phyloP scores from a whole-genome alignment of 2,888 invertebrate genomes.

The Tipula unca region DNA sequence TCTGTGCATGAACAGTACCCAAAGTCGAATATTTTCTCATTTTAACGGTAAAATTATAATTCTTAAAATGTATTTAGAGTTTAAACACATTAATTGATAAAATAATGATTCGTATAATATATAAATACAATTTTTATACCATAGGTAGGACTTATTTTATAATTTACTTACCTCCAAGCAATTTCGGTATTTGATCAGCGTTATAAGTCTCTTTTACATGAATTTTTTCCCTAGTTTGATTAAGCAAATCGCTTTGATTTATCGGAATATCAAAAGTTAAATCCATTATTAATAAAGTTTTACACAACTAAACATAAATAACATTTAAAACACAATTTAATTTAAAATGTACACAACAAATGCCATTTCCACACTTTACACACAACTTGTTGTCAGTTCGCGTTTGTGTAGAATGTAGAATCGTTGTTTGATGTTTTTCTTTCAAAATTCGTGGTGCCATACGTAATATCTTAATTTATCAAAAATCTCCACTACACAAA shows the following conservation, averaged over 20 bases:
- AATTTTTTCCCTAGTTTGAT: not conserved
- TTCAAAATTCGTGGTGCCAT: not conserved
- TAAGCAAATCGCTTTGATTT: not conserved
- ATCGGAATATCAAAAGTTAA: not conserved
- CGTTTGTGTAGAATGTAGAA: not conserved
- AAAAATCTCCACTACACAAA: not conserved
- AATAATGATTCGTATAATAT: not conserved
- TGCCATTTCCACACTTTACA: not conserved
- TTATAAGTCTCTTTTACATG: not conserved
- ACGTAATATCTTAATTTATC: not conserved
- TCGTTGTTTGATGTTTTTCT: not conserved
- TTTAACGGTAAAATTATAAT: not conserved
- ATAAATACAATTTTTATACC: not conserved
- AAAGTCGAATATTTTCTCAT: no score
- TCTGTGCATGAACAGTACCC: no score
- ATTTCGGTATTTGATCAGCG: conserved; percentile 14
- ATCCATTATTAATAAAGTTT: not conserved
- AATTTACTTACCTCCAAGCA: not conserved
- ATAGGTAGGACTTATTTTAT: not conserved
- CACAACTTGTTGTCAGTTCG: not conserved
- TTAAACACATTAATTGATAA: not conserved
- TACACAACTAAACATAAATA: not conserved
- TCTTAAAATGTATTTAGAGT: not conserved
- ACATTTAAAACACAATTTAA: not conserved
- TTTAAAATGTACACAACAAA: not conserved